Evolutionary conservation across 2,113 vertebrate species (phyloP), one percentile per base, ranked within the genome.

Genomic region (Xyrauchen texanus): DNA sequence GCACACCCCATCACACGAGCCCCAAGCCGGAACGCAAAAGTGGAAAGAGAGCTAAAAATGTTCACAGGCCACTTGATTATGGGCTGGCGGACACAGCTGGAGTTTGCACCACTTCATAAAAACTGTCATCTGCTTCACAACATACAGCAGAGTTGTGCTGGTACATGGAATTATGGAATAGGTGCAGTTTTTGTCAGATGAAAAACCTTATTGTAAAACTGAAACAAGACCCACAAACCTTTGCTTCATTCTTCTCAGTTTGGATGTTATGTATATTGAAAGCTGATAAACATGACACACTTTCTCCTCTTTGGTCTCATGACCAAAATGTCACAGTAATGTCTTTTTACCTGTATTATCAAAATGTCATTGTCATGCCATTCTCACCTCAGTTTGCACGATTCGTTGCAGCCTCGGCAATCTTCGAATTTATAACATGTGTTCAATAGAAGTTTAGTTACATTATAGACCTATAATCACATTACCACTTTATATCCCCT

Each of bases 171-270:
- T 75, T 65, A 65, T 76, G 73, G 62, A 47, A 76, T 52, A 45
- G 44, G 49, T 76, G 62, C 61, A 63, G 61, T 64, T 64, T 92
- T 90, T 87, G 87, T 92, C 93, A 91, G 87, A 74, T 78, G 90
- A 87, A 57, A 91, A 93, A 91, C 83, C 80, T 89, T 85, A 52
- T 63, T 78, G 8, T 4, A 67, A 69, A 57, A 61, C 13, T 55
- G 51, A 70, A 55, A 55, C 10, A 13, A 12, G 52, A 55, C 5
- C 21, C 21, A 34, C 21, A 34, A 34, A 34, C 21, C 3, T 34
- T 34, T 34, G 21, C 21, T 34, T 34, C 21, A 34, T 34, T 34
- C 21, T 34, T 34, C 21, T 57, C 13, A 57, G 53, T 55, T 55
- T 55, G 53, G 12, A 55, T n/a, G 12, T 55, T 55, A 4, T 55